Evolutionary conservation across 1,140 invertebrate species (phyloP), one percentile per base, ranked within the genome.

Genomic region (Chlorops oryzae): DNA sequence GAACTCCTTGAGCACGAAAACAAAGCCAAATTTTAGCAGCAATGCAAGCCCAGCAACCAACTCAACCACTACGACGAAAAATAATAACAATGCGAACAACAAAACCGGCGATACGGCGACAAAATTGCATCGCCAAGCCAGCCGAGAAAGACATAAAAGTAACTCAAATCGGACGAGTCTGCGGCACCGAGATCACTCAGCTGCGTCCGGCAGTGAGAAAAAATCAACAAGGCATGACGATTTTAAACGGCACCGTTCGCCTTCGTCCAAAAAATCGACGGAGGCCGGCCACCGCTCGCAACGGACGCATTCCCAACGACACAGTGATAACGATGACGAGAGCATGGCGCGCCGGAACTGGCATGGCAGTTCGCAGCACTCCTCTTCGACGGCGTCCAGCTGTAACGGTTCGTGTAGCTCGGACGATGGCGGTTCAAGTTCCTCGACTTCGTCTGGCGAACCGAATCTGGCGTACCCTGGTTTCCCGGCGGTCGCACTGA

Each of bases 381-480:
- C 55, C 28, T 67, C 68, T 13, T 67, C 62, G 5, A 60, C 56
- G 7, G 59, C 54, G 12, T 63, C 65, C 23, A 65, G 62, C 28
- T 67, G 65, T 46, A 65, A 61, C 45, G 74, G 72, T 20, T 74
- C 75, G 43, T 79, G 77, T 47, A 75, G 78, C 54, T 73, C 74
- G 23, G 75, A 73, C 46, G 77, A 76, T 38, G 81, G 81, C 52
- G 84, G 80, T 55, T 82, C 63, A 52, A 75, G 47, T 63, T 81
- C 62, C 59, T 80, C 63, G 72, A 80, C 54, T 56, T 77, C 56
- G 61, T 78, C 54, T 64, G 78, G 58, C 59, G 83, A 76, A 61
- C 82, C 76, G 64, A 84, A 86, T 52, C 77, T 92, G 38, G 88
- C 88, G 9, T 96, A 89, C 74, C 90, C 92, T 12, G 90, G 90